These are phyloP conservation scores for Burhinus bistriatus DNA, from an alignment of 2,113 vertebrate species.

Conservation along the genomic window DNA sequence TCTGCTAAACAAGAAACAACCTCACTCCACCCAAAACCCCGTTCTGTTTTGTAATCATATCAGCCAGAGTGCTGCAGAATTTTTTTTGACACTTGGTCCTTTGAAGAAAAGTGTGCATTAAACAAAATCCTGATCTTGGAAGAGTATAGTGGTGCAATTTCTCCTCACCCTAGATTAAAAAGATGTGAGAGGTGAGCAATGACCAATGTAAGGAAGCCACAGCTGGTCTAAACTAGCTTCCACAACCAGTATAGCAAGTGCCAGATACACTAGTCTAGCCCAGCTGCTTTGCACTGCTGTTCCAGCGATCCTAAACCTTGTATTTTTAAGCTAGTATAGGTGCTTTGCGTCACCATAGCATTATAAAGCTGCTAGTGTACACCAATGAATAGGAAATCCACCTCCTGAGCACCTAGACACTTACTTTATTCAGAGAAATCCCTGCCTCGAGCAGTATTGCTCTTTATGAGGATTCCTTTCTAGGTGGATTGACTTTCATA, in stretches of 20 bases:
- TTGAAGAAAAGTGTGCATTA: neutral
- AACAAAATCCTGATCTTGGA: neutral
- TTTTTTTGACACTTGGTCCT: neutral
- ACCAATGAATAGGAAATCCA: neutral
- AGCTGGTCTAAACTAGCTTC: neutral
- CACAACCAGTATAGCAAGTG: neutral
- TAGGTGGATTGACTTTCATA: neutral
- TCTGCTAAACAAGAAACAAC: neutral
- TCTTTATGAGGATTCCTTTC: conserved; percentile 32
- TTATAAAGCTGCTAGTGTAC: conserved; percentile 9
- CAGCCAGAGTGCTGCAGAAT: neutral
- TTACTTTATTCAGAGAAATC: conserved; percentile 19
- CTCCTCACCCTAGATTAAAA: neutral
- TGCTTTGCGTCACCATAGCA: rapidly evolving
- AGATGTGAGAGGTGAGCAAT: neutral
- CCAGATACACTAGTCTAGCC: neutral
- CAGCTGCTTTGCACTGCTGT: neutral
- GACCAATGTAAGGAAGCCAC: neutral
- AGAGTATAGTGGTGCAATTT: neutral
- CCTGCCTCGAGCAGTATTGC: neutral
- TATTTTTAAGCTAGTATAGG: neutral
- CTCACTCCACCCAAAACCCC: neutral
- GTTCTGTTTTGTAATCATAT: too few species aligned
- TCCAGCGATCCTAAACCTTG: neutral
- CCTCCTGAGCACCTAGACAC: neutral